phyloP scores from a whole-genome alignment of 2,113 vertebrate species.

The Pogonocichla stellata region DNA sequence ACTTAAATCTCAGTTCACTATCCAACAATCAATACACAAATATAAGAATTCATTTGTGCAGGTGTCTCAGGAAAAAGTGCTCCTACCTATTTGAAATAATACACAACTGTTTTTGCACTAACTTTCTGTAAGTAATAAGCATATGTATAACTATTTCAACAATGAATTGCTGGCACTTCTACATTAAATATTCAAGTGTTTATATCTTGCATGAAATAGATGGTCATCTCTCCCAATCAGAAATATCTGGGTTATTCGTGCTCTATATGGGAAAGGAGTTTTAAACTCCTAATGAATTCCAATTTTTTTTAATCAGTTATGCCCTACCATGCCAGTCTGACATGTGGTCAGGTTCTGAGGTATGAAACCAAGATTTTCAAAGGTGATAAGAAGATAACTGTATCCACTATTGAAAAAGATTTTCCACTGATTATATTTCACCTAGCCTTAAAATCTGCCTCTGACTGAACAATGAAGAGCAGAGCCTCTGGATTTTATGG shows the following conservation, averaged over 20 bases:
- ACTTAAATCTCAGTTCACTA: not conserved
- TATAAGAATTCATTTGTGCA: not conserved
- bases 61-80: not conserved
- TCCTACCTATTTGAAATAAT: not conserved
- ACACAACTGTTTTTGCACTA: not conserved
- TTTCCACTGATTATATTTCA: not conserved
- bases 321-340: not conserved
- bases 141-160: not conserved
- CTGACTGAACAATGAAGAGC: not conserved
- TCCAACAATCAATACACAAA: not conserved
- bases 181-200: not conserved
- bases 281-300: fast-evolving
- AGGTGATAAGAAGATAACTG: not conserved
- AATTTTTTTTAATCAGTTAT: not conserved
- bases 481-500: not conserved
- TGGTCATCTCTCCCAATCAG: not conserved
- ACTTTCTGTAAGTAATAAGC: not conserved
- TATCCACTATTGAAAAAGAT: not conserved
- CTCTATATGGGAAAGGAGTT: not conserved
- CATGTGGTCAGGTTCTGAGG: not conserved
- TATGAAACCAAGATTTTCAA: not conserved
- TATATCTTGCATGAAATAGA: not conserved
- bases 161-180: not conserved
- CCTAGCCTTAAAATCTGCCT: not conserved
- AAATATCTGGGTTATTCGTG: not conserved